These are phyloP conservation scores for Melipona bicolor DNA, from an alignment of 2,888 invertebrate genomes.

Conservation along the genomic window DNA sequence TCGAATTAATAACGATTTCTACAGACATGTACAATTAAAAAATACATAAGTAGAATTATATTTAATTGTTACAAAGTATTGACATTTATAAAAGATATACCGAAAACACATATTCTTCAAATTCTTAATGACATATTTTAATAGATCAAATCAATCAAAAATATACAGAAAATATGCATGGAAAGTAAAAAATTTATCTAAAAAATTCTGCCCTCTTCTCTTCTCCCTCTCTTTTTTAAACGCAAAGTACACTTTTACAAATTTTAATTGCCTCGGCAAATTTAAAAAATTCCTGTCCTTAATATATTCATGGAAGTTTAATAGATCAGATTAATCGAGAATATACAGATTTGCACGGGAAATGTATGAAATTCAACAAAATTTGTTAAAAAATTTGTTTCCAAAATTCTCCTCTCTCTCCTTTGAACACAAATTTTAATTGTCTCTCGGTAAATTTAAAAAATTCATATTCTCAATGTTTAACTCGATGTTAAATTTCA, in stretches of 20 bases:
- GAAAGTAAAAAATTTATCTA: neutral
- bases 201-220: neutral
- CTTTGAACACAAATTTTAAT: neutral
- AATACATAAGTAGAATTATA: neutral
- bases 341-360: neutral
- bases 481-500: too few relatives aligned
- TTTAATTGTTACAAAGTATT: neutral
- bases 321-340: neutral
- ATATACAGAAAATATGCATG: neutral
- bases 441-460: neutral
- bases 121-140: neutral
- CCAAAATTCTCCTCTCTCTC: neutral
- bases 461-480: neutral
- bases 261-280: neutral
- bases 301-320: neutral
- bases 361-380: neutral
- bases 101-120: neutral
- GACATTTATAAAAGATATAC: too few relatives aligned
- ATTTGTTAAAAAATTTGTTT: neutral
- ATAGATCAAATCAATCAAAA: neutral
- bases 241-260: neutral
- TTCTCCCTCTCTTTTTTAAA: neutral
- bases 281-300: neutral
- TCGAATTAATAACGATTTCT: neutral
- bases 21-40: neutral